Conservation (phyloP, 2,113 vertebrate species). For the Aptenodytes patagonicus region DNA sequence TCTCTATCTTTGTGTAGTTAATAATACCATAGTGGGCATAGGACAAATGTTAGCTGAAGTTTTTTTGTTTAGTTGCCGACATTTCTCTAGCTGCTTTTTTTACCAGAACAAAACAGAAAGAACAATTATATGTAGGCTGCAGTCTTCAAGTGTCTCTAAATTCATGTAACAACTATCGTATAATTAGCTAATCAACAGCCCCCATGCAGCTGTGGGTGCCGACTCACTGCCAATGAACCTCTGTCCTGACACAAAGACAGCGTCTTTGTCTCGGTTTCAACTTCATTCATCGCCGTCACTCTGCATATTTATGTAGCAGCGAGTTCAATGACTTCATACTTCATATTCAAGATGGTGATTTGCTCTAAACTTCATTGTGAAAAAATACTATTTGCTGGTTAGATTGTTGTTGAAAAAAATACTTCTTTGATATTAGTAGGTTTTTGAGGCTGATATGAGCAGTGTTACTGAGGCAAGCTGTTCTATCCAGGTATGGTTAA, state of each 20-base stretch:
- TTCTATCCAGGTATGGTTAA: neutral
- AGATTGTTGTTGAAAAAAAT: neutral
- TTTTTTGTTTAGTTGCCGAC: neutral
- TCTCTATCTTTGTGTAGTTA: neutral
- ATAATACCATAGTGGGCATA: neutral
- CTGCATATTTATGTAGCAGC: neutral
- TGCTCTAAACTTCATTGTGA: neutral
- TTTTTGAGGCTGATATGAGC: neutral
- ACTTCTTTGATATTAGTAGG: neutral
- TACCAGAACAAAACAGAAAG: neutral
- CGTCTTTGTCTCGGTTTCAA: neutral
- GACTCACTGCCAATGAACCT: slow-evolving; percentile 16
- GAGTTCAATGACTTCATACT: neutral
- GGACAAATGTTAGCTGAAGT: neutral
- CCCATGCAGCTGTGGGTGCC: slow-evolving; percentile 33
- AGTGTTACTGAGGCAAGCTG: neutral
- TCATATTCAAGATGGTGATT: neutral
- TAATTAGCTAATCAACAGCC: slow-evolving; percentile 32
- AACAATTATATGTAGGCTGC: slow-evolving; percentile 1
- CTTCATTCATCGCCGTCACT: neutral
- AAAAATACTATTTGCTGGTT: neutral
- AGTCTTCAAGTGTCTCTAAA: slow-evolving; percentile 24
- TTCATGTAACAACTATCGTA: neutral
- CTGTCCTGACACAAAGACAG: slow-evolving; percentile 33
- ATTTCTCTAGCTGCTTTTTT: neutral